Base-by-base conservation (phyloP, 2,888 invertebrate species). In the Rhagonycha fulva region DNA sequence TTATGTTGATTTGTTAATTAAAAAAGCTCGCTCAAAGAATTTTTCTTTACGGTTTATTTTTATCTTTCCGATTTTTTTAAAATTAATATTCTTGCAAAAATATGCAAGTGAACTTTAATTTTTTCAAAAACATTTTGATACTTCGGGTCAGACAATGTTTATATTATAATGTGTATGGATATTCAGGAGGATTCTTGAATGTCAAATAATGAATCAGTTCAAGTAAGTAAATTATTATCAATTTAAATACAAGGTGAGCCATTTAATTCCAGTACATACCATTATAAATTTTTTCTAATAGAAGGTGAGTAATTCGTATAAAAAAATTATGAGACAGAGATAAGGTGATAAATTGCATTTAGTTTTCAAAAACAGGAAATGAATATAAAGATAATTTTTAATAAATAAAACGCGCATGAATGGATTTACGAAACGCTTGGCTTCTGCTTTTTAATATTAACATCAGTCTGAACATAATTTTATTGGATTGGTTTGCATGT, bases 221-320 rank as follows among this genome's bases (percentile, higher is more conserved):
- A 24, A 66, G 63, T 66, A 66, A 66, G 26, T 14, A 66, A 66
- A 66, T 66, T 66, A 66, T 66, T 66, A 66, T 66, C 23, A 66
- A 66, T 66, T 66, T 66, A 24, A 66, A 66, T 66, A 66, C 63
- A 66, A 66, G 63, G 63, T 66, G 63, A 66, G 26, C n/a, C n/a
- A 66, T 66, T 47, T 66, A 66, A 66, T 14, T 66, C 23, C 11
- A 14, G 63, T 66, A 66, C 63, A 66, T 24, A n/a, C 24, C 23
- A 66, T 47, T 47, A 47, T 47, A n/a, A 2, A n/a, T 47, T 47
- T 47, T 47, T 47, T 47, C 47, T 47, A 47, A 47, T 47, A 47
- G 47, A n/a, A 7, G n/a, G 0, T 47, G 47, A 47, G n/a, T 47
- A 47, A 2, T n/a, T 47, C n/a, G 5, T 47, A 47, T 7, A 47